Evolutionary conservation across 2,113 vertebrate genomes (phyloP), one percentile per base, ranked within the genome.

Genomic region (Cercopithecus mona): DNA sequence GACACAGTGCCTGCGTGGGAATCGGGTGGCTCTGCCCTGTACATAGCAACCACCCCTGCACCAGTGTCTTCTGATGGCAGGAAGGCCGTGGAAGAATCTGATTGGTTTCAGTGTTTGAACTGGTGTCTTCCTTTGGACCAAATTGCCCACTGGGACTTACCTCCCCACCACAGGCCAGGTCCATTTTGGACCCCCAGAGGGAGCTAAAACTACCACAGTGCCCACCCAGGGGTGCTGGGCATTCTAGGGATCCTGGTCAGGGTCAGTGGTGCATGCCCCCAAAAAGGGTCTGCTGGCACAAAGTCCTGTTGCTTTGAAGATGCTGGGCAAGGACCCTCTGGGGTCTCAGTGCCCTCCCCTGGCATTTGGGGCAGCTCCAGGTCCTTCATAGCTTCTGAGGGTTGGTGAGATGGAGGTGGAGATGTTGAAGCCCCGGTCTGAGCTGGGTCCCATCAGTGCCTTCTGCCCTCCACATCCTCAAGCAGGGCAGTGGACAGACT

Each of bases 351-450:
- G 3, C 18, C 70, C 32, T 38, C 1, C n/a, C 59, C 75, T 81
- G 79, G 64, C 40, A 64, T 11, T 0, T 43, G 73, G 61, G 92
- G 45, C 3, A 30, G 27, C 30, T 38, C 72, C 6, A 12, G 30
- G 40, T 25, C 18, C 43, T 52, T n/a, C 9, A 0, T 0, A 55
- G 78, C 2, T 0, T 0, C 11, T 5, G 14, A n/a, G 45, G 35
- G 40, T 6, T 9, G 25, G 12, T 8, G 3, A 50, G 72, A 20
- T 2, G 10, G 64, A 76, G 25, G 40, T 0, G 12, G 43, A 43
- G n/a, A 48, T 0, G 4, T 11, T 0, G 6, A 1, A 35, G 22
- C 61, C 59, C 8, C 5, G 18, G 30, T 32, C 35, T 80, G 27
- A 57, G 13, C 43, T 25, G 55, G 61, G 25, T 52, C 48, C 57